A percentile compares a stretch with the other conserved stretches of the same genome.
Conservation (phyloP, 2,888 invertebrate genomes). For the Copidosoma aretas region DNA sequence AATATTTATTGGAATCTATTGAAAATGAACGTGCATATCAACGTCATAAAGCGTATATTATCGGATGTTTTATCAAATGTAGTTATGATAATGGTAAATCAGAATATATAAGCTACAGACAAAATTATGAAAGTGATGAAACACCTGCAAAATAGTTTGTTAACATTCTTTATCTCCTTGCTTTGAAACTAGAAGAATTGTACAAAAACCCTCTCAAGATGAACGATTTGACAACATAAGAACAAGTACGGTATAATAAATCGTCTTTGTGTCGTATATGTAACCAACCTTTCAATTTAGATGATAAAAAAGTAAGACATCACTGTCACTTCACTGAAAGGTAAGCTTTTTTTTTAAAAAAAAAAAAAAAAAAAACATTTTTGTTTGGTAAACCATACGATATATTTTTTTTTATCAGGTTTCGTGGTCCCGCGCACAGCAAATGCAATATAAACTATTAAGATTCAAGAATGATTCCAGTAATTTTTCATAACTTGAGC, state of each 20-base stretch:
- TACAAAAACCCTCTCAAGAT: background rate
- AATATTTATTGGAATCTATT: slow-evolving; percentile 26
- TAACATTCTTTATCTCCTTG: background rate
- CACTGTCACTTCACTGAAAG: background rate
- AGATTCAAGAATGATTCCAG: slow-evolving; percentile 47
- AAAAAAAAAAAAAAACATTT: no score
- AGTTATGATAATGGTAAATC: slow-evolving; percentile 4
- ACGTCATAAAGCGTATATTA: slow-evolving; percentile 33
- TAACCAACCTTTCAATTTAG: no score
- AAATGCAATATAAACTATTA: slow-evolving; percentile 51
- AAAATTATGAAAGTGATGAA: background rate
- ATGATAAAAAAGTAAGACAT: slow-evolving; percentile 32
- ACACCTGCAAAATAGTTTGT: slow-evolving; percentile 24
- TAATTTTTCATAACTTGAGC: slow-evolving; percentile 48
- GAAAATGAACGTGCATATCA: background rate
- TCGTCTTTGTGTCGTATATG: background rate
- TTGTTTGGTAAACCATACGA: slow-evolving; percentile 32
- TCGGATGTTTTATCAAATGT: slow-evolving; percentile 45
- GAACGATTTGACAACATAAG: background rate
- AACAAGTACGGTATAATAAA: background rate
- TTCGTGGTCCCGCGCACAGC: slow-evolving; percentile 36
- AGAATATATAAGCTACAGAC: no score
- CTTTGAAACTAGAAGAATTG: background rate
- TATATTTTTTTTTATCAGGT: slow-evolving; percentile 32
- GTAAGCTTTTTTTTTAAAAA: slow-evolving; percentile 22